Conservation (phyloP, 2,797 vertebrate species). For the Catharus ustulatus region DNA sequence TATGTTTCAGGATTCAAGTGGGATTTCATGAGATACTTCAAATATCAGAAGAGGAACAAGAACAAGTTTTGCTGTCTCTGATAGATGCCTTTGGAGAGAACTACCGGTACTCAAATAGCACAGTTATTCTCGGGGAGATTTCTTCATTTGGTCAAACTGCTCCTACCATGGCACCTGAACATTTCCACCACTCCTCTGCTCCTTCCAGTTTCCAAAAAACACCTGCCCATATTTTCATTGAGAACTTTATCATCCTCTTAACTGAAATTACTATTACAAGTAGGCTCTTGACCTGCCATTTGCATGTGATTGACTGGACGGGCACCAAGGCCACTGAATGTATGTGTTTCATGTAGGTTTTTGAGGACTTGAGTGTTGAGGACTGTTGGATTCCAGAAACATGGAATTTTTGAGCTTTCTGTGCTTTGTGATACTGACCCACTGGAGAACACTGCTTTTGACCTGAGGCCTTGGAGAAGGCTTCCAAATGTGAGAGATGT, state of each 20-base stretch:
- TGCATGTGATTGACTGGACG: fast-evolving
- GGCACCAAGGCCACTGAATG: not conserved
- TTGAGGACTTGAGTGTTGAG: not conserved
- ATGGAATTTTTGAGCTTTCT: no score
- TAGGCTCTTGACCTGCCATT: not conserved
- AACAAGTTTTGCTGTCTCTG: not conserved
- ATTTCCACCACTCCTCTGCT: not conserved
- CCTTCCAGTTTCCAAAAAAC: not conserved
- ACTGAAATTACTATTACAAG: not conserved
- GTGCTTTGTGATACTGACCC: no score
- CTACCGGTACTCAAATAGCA: not conserved
- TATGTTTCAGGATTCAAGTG: not conserved
- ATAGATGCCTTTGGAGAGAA: not conserved
- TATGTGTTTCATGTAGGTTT: fast-evolving
- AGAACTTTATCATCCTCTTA: not conserved
- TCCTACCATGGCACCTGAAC: not conserved
- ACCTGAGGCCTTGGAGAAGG: no score
- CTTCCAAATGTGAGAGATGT: no score
- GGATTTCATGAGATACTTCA: not conserved
- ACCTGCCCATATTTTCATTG: not conserved
- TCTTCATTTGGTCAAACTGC: not conserved
- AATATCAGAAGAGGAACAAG: not conserved
- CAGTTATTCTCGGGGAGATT: not conserved
- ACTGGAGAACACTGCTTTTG: no score
- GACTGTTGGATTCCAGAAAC: no score